Base-by-base conservation (phyloP, 2,797 vertebrate genomes). In the Odontamblyopus lacepedii region DNA sequence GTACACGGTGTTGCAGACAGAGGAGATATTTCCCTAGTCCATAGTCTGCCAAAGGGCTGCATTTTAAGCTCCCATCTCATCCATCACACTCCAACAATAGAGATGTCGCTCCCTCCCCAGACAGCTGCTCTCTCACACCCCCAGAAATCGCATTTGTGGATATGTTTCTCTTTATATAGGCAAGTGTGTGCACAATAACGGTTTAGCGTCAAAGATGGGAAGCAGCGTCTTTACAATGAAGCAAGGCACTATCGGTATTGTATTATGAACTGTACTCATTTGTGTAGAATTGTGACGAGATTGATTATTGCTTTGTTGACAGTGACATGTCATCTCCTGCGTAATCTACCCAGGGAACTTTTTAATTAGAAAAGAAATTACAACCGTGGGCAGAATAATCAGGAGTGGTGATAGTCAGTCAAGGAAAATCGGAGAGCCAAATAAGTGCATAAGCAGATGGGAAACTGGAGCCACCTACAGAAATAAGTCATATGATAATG, bases 81-180 rank as follows among this genome's bases (percentile, higher is more conserved):
- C 84, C 79, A 88, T 91, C 90, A 91, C 73, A 44, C 77, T 80
- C 78, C 81, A 87, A 90, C 86, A 90, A 90, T 87, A 81, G 86
- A 84, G 81, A 83, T 72, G 83, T 86, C 79, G 59, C 77, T 74
- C 72, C 59, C 77, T 87, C 78, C 78, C 78, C 2, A 75, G 78
- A 86, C 89, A 86, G 83, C 89, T 85, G 85, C 77, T 83, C 74
- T 73, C 67, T 69, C 68, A 70, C 73, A 73, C 60, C 19, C 59
- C 61, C 56, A 57, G 30, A 73, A 70, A 69, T 38, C 55, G 53
- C 50, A 50, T 69, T 32, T 56, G 18, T 69, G 41, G 48, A 60
- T 18, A n/a, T 67, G 68, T 62, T 35, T 53, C 44, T 71, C 30
- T 82, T 84, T 71, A 57, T 72, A 53, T 75, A 59, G 74, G 71